Evolutionary conservation across 1,140 invertebrate genomes (phyloP).

Genomic region (Teleogryllus occipitalis): DNA sequence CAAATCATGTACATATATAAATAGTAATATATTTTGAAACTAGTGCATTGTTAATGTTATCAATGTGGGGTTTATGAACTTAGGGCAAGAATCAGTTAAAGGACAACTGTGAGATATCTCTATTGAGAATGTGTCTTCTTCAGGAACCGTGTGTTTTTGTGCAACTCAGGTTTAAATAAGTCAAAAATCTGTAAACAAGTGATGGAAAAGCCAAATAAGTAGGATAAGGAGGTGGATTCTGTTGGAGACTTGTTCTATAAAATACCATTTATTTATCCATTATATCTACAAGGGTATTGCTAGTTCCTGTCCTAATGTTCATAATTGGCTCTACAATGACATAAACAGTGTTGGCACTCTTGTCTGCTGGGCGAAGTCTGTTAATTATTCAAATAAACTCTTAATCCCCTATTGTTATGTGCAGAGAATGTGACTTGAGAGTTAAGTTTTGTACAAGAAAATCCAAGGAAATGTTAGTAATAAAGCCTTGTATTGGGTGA

Average conservation of each 20-base stretch:
- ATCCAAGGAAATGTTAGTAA: slow-evolving; percentile 20
- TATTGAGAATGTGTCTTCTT: neutral
- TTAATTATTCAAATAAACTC: slow-evolving; percentile 6
- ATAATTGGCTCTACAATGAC: neutral
- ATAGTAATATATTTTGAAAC: slow-evolving; percentile 18
- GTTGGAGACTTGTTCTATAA: no score
- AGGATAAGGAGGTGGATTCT: no score
- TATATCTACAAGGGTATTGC: neutral
- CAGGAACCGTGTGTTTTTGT: no score
- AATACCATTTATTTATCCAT: no score
- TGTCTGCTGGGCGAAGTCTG: slow-evolving; percentile 13
- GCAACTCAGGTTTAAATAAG: no score
- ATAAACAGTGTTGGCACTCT: neutral
- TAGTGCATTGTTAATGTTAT: slow-evolving; percentile 18
- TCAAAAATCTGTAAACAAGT: no score
- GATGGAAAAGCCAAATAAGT: no score
- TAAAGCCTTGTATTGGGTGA: slow-evolving; percentile 20
- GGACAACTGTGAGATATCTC: neutral
- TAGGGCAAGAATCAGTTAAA: slow-evolving; percentile 19
- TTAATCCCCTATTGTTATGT: slow-evolving; percentile 18
- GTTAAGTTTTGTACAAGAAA: slow-evolving; percentile 23
- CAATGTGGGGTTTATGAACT: neutral
- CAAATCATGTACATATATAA: slow-evolving; percentile 21
- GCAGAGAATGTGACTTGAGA: slow-evolving; percentile 20
- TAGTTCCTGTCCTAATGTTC: slow-evolving; percentile 9